Evolutionary conservation across 2,113 vertebrate species (phyloP).

Genomic region (Entosphenus tridentatus): DNA sequence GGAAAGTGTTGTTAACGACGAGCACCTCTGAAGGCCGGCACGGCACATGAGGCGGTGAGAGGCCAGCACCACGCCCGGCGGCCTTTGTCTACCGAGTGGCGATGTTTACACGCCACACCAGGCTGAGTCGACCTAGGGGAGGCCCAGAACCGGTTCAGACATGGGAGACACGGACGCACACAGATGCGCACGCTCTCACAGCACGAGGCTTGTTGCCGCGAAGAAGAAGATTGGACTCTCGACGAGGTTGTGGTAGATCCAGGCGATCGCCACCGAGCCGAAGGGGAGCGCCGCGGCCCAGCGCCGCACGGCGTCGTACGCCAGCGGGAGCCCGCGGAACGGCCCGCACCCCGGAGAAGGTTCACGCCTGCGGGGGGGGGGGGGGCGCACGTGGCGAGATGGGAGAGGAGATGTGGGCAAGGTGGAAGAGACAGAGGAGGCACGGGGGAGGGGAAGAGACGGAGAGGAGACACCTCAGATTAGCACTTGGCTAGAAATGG

Average conservation of each 20-base stretch:
- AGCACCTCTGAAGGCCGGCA: too few relatives aligned
- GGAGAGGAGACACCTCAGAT: background rate
- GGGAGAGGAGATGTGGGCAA: background rate
- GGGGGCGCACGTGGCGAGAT: rapidly evolving
- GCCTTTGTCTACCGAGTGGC: too few relatives aligned
- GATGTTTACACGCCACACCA: too few relatives aligned
- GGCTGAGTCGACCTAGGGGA: too few relatives aligned
- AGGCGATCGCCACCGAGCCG: constrained; percentile 27
- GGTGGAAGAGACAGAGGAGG: too few relatives aligned
- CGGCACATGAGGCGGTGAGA: too few relatives aligned
- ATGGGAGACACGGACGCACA: too few relatives aligned
- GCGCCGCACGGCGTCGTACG: constrained; percentile 36
- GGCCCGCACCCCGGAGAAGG: constrained; percentile 52
- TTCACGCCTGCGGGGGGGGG: constrained; percentile 21
- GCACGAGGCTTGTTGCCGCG: constrained; percentile 25
- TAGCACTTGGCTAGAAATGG: background rate
- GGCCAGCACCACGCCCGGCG: too few relatives aligned
- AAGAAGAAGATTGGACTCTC: constrained; percentile 52
- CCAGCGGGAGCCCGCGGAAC: constrained; percentile 35
- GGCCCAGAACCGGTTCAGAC: too few relatives aligned
- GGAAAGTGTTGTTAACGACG: too few relatives aligned
- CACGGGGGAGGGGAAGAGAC: background rate
- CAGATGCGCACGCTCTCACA: constrained; percentile 27
- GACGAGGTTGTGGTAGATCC: constrained; percentile 32
- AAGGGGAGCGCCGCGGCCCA: constrained; percentile 35